Conservation (phyloP, 2,888 invertebrate species). For the Dysmachus trigonus region DNA sequence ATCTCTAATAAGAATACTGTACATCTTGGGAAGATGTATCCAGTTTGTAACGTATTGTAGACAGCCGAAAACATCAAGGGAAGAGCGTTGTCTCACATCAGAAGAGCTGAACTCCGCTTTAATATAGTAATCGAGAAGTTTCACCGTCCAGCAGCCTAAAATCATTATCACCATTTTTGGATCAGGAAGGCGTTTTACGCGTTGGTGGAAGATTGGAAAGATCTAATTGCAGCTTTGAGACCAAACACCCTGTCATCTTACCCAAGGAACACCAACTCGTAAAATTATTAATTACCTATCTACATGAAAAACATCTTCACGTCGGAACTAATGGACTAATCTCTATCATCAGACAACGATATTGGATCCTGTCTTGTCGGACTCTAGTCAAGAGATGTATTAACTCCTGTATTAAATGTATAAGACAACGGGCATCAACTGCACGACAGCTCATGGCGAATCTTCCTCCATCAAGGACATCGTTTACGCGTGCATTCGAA, state of each 20-base stretch:
- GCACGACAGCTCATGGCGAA: background rate
- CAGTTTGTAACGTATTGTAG: background rate
- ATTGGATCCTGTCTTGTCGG: background rate
- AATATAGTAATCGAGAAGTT: background rate
- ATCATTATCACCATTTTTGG: background rate
- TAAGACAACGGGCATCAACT: background rate
- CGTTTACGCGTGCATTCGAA: conserved; percentile 33
- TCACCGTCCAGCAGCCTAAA: background rate
- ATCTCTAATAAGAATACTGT: background rate
- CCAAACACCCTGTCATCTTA: background rate
- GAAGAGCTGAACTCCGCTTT: background rate
- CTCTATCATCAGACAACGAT: background rate
- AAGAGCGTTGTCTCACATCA: background rate
- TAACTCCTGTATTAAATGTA: background rate
- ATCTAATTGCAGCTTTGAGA: background rate
- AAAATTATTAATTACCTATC: background rate
- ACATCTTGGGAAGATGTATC: background rate
- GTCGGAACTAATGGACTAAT: background rate
- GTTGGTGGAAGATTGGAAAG: background rate
- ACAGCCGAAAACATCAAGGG: background rate
- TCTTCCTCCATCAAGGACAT: background rate
- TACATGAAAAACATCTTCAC: background rate
- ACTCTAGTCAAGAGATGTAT: background rate
- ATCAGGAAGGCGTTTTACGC: background rate
- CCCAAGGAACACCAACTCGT: background rate